These are phyloP conservation scores for Megastigmus dorsalis DNA, from an alignment of 2,888 invertebrate species.

Conservation along the genomic window DNA sequence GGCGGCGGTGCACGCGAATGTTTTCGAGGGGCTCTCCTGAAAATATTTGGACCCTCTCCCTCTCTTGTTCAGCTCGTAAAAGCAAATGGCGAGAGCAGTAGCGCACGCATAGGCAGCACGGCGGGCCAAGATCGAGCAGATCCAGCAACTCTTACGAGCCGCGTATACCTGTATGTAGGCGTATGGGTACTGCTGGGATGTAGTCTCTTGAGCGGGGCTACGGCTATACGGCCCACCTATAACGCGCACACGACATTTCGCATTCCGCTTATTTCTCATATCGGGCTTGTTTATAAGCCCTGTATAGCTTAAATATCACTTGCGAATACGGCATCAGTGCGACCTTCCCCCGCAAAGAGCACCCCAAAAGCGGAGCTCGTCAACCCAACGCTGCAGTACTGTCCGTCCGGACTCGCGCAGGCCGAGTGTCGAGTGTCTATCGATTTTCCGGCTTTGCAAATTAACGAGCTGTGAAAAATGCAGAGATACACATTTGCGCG, in stretches of 20 bases:
- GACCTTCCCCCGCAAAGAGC: neutral
- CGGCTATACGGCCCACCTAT: too few species aligned
- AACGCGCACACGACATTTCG: too few species aligned
- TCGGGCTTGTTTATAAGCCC: conserved; percentile 10
- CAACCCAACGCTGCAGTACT: too few species aligned
- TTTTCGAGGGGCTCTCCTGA: conserved; percentile 52
- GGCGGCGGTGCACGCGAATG: conserved; percentile 10
- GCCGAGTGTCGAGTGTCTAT: too few species aligned
- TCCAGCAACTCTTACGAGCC: neutral
- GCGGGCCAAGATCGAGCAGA: neutral
- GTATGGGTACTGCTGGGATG: neutral
- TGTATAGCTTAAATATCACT: conserved; percentile 35
- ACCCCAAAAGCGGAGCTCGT: too few species aligned
- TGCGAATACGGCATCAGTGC: neutral
- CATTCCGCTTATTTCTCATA: conserved; percentile 27
- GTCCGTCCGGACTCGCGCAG: neutral
- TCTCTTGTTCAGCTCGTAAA: conserved; percentile 61
- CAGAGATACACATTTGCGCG: neutral
- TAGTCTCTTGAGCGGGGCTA: conserved; percentile 13
- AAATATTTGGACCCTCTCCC: conserved; percentile 61
- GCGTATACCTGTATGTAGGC: too few species aligned
- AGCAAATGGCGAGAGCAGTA: conserved; percentile 63
- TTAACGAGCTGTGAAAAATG: conserved; percentile 50
- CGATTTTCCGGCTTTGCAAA: conserved; percentile 37
- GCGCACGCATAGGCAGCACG: neutral